phyloP scores from a whole-genome alignment of 2,888 invertebrate genomes.

The Maniola hyperantus region DNA sequence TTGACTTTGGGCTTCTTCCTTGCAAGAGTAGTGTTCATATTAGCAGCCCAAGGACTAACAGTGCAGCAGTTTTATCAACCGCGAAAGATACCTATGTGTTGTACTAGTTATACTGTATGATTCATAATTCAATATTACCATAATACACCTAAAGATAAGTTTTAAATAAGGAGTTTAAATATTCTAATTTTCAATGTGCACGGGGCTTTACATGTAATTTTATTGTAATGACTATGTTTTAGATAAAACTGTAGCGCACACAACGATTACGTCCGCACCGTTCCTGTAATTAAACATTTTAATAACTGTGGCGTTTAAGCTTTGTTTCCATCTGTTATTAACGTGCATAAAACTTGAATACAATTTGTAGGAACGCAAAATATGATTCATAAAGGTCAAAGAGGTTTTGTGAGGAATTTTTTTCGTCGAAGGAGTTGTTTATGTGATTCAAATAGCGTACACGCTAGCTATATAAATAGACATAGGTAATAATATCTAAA shows the following conservation, averaged over 20 bases:
- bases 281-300: slow-evolving; percentile 82
- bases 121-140: too few relatives aligned
- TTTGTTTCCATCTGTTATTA: slow-evolving; percentile 43
- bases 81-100: too few relatives aligned
- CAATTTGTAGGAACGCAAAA: slow-evolving; percentile 7
- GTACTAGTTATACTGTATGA: too few relatives aligned
- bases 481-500: too few relatives aligned
- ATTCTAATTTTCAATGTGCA: background rate
- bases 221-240: slow-evolving; percentile 69
- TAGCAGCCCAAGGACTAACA: too few relatives aligned
- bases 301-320: slow-evolving; percentile 65
- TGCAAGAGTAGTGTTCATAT: too few relatives aligned
- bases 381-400: slow-evolving; percentile 8
- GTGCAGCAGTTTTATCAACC: too few relatives aligned
- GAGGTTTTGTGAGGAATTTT: background rate
- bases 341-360: slow-evolving; percentile 28
- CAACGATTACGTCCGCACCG: slow-evolving; percentile 72
- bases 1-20: too few relatives aligned
- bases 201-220: slow-evolving; percentile 17
- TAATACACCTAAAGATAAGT: too few relatives aligned
- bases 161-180: too few relatives aligned
- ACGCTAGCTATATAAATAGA: background rate
- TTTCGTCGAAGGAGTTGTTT: background rate
- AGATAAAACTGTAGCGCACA: slow-evolving; percentile 76
- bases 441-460: background rate